Conservation (phyloP, 1,140 invertebrate genomes). For the Drosophila pruinosa region DNA sequence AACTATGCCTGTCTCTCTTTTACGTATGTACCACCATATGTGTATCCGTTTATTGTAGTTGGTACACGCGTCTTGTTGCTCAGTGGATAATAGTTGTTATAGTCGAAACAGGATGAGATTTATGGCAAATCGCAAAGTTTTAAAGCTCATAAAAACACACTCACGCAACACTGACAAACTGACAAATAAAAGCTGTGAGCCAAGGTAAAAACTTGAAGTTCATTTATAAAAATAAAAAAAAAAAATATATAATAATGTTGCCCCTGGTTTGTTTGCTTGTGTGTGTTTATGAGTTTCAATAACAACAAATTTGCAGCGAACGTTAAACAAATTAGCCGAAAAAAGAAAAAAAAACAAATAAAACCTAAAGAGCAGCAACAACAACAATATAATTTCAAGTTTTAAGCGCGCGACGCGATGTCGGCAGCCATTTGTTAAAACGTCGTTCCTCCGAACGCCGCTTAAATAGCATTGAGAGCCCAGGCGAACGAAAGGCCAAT, state of each 20-base stretch:
- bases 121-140: slow-evolving; percentile 22
- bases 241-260: slow-evolving; percentile 44
- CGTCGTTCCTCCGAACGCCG: slow-evolving; percentile 45
- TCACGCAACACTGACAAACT: slow-evolving; percentile 1
- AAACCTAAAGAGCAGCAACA: slow-evolving; percentile 42
- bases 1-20: slow-evolving; percentile 35
- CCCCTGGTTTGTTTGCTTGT: slow-evolving; percentile 34
- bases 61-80: not conserved
- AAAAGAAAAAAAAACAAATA: slow-evolving; percentile 43
- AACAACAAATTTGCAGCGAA: slow-evolving; percentile 65
- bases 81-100: slow-evolving; percentile 5
- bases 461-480: slow-evolving; percentile 76
- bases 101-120: slow-evolving; percentile 36
- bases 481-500: slow-evolving; percentile 70
- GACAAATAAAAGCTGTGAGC: slow-evolving; percentile 33
- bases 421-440: slow-evolving; percentile 55
- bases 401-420: slow-evolving; percentile 34
- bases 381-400: slow-evolving; percentile 68
- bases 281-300: slow-evolving; percentile 42
- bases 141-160: slow-evolving; percentile 25
- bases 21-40: no score
- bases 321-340: slow-evolving; percentile 72
- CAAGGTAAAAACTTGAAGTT: slow-evolving; percentile 46
- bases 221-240: slow-evolving; percentile 38
- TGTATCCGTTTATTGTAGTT: not conserved